Base-by-base conservation (phyloP, 2,797 vertebrate species). In the Sphenopsis melanotis region DNA sequence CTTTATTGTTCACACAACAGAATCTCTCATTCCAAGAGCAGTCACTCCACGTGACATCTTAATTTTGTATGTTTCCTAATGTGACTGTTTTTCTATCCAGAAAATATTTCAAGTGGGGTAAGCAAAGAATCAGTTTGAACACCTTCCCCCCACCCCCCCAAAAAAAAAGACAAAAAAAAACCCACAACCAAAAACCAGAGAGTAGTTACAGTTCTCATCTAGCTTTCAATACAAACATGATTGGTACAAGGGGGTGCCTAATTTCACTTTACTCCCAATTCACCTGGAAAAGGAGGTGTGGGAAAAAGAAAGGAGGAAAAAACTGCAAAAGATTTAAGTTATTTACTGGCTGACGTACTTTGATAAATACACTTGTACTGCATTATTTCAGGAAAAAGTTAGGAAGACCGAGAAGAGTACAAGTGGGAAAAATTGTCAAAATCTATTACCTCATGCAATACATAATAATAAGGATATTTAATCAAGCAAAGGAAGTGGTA, bases 31-130 rank as follows among this genome's bases (percentile, higher is more conserved):
- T 36, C 6, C 41, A 70, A 59, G 17, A 78, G 16, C 4, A 20
- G 34, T 23, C 29, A 64, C 11, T 56, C 49, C 29, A 29, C 1
- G 0, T 14, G n/a, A n/a, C 1, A 6, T 23, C 12, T 52, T 27
- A 44, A 70, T n/a, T 81, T 46, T 30, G 17, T 11, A 5, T 0
- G 0, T 11, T 83, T 47, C 14, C 6, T 26, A 79, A 36, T 1
- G 2, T 26, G 61, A 26, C 1, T 24, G 9, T 1, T 74, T 57
- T 37, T 39, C 12, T 32, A 18, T 7, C 24, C 12, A 46, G 46
- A 69, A 79, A 76, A 66, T 29, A 46, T 7, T 18, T 55, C 21
- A n/a, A 27, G 49, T 10, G 3, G 6, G 10, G 2, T 17, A 66
- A 63, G 22, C 3, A 80, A 89, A 49, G 14, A 78, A 64, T 13